Percentiles rank a stretch among this genome's conserved stretches.
Conservation (phyloP, 2,113 vertebrate species). For the Dipodomys spectabilis region DNA sequence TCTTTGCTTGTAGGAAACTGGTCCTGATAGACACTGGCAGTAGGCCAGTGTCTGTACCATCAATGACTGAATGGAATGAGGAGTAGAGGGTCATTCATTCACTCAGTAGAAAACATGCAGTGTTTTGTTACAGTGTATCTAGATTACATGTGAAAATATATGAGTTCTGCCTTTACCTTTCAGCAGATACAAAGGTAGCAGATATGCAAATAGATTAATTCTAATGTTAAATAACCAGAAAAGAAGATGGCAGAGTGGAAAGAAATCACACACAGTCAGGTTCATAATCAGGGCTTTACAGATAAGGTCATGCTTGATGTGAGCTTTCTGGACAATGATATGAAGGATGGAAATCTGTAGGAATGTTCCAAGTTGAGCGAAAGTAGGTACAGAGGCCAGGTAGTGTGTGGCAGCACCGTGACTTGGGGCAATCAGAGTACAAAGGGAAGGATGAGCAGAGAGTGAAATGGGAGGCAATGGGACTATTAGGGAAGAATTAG, state of each 20-base stretch:
- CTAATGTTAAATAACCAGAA: not conserved
- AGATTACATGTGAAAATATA: not conserved
- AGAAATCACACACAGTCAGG: not conserved
- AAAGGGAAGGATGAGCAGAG: not conserved
- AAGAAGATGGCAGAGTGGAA: not conserved
- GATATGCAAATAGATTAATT: not conserved
- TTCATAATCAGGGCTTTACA: not conserved
- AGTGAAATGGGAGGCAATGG: not conserved
- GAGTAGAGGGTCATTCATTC: not conserved
- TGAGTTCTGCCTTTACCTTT: not conserved
- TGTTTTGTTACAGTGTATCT: not conserved
- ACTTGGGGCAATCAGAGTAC: not conserved
- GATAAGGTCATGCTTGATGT: not conserved
- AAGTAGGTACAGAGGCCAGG: accelerated
- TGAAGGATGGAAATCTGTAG: too few species aligned
- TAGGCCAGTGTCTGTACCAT: not conserved
- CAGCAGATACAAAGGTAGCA: not conserved
- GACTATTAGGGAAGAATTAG: not conserved
- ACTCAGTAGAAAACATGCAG: not conserved
- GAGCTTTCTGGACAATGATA: not conserved
- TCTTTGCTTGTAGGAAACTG: too few species aligned
- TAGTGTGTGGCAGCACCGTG: not conserved
- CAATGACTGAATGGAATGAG: not conserved
- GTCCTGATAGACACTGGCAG: not conserved
- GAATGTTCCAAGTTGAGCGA: not conserved